These are phyloP conservation scores for Rapana venosa DNA, from an alignment of 2,888 invertebrate species.

Conservation along the genomic window DNA sequence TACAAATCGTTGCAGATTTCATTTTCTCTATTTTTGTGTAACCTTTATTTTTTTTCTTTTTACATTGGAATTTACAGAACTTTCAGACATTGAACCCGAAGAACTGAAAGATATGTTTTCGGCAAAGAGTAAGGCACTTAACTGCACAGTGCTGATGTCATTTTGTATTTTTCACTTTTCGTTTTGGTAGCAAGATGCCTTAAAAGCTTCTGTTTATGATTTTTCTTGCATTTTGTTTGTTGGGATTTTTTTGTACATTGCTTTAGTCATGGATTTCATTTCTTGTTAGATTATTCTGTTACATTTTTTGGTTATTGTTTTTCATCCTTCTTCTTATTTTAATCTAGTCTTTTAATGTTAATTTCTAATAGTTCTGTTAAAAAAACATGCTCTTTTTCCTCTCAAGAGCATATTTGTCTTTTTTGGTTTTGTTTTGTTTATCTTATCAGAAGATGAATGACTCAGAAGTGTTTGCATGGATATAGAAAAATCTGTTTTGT, in stretches of 20 bases:
- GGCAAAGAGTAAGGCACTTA: conserved; percentile 7
- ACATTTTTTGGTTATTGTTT: neutral
- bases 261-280: neutral
- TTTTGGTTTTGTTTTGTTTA: neutral
- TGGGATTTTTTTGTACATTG: neutral
- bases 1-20: no score
- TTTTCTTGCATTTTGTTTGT: neutral
- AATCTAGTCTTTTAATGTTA: neutral
- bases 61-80: neutral
- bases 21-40: neutral
- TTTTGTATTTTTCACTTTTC: neutral
- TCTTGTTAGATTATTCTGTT: neutral
- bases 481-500: neutral
- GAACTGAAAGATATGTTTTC: conserved; percentile 3
- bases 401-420: neutral
- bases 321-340: neutral
- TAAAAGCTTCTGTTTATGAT: no score
- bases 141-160: neutral
- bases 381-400: neutral
- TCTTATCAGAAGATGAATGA: neutral
- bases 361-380: neutral
- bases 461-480: neutral
- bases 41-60: neutral
- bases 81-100: neutral
- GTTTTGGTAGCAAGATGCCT: neutral